Conservation (phyloP, 2,797 vertebrate genomes). For the Eupleurogrammus muticus region DNA sequence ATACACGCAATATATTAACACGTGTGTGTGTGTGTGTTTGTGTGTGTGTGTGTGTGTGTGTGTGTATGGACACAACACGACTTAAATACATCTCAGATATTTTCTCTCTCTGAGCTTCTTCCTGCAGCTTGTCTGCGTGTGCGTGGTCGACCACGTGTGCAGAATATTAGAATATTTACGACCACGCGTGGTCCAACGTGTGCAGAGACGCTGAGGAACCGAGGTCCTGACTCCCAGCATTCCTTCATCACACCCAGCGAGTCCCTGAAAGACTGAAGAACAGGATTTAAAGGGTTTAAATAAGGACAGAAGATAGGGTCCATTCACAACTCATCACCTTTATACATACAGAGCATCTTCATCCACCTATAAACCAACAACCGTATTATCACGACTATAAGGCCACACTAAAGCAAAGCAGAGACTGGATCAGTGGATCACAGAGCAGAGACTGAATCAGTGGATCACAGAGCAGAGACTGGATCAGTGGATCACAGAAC, state of each 20-base stretch:
- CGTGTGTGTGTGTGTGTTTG: background rate
- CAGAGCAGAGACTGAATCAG: too few relatives aligned
- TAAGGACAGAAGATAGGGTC: slow-evolving; percentile 72
- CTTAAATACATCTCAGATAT: slow-evolving; percentile 16
- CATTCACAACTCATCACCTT: too few relatives aligned
- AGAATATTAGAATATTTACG: slow-evolving; percentile 62
- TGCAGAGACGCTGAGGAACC: slow-evolving; percentile 53
- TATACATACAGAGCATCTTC: too few relatives aligned
- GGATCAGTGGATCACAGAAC: too few relatives aligned
- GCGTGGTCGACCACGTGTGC: slow-evolving; percentile 50
- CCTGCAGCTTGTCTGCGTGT: slow-evolving; percentile 40
- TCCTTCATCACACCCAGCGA: slow-evolving; percentile 77
- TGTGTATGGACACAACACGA: slow-evolving; percentile 1
- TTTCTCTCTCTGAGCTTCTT: slow-evolving; percentile 20
- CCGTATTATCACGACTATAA: too few relatives aligned
- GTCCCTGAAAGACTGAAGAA: slow-evolving; percentile 69
- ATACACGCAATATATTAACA: too few relatives aligned
- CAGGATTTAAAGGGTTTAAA: slow-evolving; percentile 59
- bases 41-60: too few relatives aligned
- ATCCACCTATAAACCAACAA: too few relatives aligned
- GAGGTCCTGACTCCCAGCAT: slow-evolving; percentile 69
- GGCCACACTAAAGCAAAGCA: too few relatives aligned
- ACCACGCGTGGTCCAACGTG: too few relatives aligned
- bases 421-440: too few relatives aligned
- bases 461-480: too few relatives aligned